Evolutionary conservation across 2,797 vertebrate species (phyloP).

Genomic region (Thunnus albacares): DNA sequence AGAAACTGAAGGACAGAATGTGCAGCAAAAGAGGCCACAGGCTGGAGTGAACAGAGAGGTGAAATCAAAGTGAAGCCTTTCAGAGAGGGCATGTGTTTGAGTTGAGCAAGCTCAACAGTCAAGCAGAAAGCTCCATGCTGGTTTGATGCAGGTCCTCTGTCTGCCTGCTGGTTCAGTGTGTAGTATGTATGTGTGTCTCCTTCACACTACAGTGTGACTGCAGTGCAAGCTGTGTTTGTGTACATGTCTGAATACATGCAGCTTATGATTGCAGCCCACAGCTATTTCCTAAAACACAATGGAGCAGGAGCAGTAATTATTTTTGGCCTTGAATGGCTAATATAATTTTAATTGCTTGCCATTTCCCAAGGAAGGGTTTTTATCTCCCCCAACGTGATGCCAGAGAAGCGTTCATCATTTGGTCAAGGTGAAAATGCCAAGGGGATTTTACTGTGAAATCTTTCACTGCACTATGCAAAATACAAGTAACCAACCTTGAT

Average conservation of each 20-base stretch:
- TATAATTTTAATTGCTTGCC: constrained; percentile 82
- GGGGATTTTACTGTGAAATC: constrained; percentile 56
- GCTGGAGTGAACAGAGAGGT: constrained; percentile 28
- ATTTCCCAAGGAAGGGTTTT: constrained; percentile 68
- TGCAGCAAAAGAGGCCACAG: not conserved
- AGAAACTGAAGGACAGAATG: not conserved
- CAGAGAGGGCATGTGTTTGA: constrained; percentile 46
- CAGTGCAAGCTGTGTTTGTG: constrained; percentile 17
- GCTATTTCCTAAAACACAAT: constrained; percentile 79
- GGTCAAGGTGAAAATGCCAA: constrained; percentile 63
- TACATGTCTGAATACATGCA: constrained; percentile 14
- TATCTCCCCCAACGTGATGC: constrained; percentile 66
- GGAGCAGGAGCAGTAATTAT: constrained; percentile 78
- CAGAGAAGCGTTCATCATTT: constrained; percentile 65
- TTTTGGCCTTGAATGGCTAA: constrained; percentile 80
- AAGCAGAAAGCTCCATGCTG: constrained; percentile 7
- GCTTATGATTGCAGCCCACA: constrained; percentile 64
- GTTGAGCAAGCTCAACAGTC: constrained; percentile 1
- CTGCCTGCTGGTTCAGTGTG: constrained; percentile 36
- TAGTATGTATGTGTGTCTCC: constrained; percentile 4
- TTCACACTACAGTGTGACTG: constrained; percentile 3
- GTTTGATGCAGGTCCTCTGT: constrained; percentile 46
- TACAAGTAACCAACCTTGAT: constrained; percentile 9
- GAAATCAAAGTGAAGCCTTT: constrained; percentile 60
- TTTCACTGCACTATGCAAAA: constrained; percentile 17